A percentile compares a stretch with the other conserved stretches of the same genome.
These are phyloP conservation scores for Nymphalis io DNA, from an alignment of 1,140 invertebrate genomes.

Conservation along the genomic window DNA sequence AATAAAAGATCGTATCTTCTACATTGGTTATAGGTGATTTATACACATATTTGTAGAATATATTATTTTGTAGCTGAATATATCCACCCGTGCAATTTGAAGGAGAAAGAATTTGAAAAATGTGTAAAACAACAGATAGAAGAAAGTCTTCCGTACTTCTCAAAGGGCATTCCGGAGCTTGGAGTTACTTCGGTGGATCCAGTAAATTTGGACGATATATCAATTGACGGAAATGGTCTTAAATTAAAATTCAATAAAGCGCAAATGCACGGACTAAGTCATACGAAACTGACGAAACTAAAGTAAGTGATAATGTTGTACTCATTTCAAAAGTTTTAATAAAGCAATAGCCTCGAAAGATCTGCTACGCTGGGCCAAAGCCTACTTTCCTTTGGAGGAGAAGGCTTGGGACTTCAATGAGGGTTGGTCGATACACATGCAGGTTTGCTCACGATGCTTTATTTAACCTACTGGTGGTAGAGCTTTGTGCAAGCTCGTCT, in stretches of 20 bases:
- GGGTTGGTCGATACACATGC: no score
- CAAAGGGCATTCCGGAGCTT: slow-evolving; percentile 75
- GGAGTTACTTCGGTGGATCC: slow-evolving; percentile 72
- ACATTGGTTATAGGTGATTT: no score
- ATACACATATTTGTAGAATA: neutral
- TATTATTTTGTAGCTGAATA: slow-evolving; percentile 76
- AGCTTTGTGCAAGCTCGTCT: no score
- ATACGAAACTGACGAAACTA: slow-evolving; percentile 51
- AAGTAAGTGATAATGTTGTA: slow-evolving; percentile 50
- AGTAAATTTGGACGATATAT: slow-evolving; percentile 65
- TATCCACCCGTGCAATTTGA: slow-evolving; percentile 73
- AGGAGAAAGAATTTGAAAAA: slow-evolving; percentile 63
- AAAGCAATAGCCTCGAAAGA: no score
- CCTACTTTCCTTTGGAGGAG: no score
- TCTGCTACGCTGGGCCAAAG: no score
- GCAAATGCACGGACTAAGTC: slow-evolving; percentile 57
- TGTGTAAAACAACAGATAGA: slow-evolving; percentile 76
- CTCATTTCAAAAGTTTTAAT: no score
- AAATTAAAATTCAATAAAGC: slow-evolving; percentile 60
- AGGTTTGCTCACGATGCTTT: no score
- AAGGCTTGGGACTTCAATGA: no score
- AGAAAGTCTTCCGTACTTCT: slow-evolving; percentile 66
- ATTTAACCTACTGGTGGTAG: no score
- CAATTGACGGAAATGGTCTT: slow-evolving; percentile 62
- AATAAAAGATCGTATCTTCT: no score